Evolutionary conservation across 2,888 invertebrate species (phyloP), one percentile per base, ranked within the genome.

Genomic region (Tiliacea citrago): DNA sequence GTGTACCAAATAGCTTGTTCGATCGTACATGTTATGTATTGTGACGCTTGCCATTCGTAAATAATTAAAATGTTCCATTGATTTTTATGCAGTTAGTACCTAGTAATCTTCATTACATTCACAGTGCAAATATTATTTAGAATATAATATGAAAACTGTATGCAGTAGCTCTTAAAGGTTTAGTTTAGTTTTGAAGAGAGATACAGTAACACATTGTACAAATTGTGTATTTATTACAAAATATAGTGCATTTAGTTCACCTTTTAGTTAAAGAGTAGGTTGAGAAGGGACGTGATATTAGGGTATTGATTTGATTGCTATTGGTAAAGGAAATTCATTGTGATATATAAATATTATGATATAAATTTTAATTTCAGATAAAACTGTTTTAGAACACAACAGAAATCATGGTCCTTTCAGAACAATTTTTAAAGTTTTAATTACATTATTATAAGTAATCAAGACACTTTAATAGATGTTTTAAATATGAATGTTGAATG

Each of bases 171-270:
- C 35, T 42, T 79, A 67, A 65, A 63, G 47, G 21, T 83, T 73
- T 81, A 83, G 60, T 82, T 82, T 76, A 80, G 77, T 81, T 78
- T 81, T 58, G 66, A 68, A 62, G 73, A 84, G 76, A 83, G 73
- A 80, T 62, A 79, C 70, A 75, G 74, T 81, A 82, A 83, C 67
- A 62, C 73, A 65, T 79, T 86, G 86, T 86, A 86, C 86, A 86
- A 86, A 86, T 73, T 72, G 61, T 81, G 86, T 86, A 85, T 86
- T 85, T 85, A 82, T 83, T 78, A 83, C 61, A 78, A 82, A 79
- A 74, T n/a, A 79, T 81, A 84, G 76, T 78, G 86, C 86, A 86
- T 86, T 86, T 86, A 82, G 81, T 74, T 84, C 63, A 80, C 75
- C 75, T 84, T 61, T 82, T 74, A 73, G 67, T 58, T 86, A 85